Evolutionary conservation across 2,888 invertebrate genomes (phyloP).

Genomic region (Timandra comae): DNA sequence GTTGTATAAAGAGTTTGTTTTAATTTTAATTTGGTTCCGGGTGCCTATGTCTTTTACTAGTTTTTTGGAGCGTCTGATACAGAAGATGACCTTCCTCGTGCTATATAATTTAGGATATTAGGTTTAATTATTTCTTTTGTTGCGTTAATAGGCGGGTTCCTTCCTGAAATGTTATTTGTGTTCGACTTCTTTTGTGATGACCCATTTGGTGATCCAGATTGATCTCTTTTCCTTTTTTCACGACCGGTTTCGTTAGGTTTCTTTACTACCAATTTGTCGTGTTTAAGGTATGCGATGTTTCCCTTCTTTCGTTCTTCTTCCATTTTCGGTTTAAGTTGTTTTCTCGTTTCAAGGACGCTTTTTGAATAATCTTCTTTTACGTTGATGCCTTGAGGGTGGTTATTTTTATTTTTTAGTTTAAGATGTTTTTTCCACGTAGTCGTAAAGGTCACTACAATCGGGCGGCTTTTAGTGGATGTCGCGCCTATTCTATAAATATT

Average conservation of each 20-base stretch:
- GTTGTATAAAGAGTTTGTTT: background rate
- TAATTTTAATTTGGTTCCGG: background rate
- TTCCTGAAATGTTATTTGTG: no score
- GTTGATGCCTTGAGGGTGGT: no score
- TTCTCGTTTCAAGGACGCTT: no score
- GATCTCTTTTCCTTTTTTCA: constrained; percentile 1
- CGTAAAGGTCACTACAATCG: background rate
- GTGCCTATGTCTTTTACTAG: background rate
- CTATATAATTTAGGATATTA: background rate
- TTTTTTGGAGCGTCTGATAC: background rate
- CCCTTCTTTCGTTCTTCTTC: no score
- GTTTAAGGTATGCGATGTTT: constrained; percentile 1
- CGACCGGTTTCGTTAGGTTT: no score
- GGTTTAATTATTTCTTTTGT: background rate
- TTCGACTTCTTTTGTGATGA: no score
- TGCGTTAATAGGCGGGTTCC: background rate
- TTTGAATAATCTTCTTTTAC: no score
- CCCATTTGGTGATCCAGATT: background rate
- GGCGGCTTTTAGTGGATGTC: background rate
- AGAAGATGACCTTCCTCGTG: background rate
- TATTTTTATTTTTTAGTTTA: no score
- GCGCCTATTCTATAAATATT: constrained; percentile 1
- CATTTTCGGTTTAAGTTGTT: no score
- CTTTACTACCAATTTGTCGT: constrained; percentile 1
- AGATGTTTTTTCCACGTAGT: constrained; percentile 2